Base-by-base conservation (phyloP, 2,888 invertebrate genomes). In the Eucera pruinosa region DNA sequence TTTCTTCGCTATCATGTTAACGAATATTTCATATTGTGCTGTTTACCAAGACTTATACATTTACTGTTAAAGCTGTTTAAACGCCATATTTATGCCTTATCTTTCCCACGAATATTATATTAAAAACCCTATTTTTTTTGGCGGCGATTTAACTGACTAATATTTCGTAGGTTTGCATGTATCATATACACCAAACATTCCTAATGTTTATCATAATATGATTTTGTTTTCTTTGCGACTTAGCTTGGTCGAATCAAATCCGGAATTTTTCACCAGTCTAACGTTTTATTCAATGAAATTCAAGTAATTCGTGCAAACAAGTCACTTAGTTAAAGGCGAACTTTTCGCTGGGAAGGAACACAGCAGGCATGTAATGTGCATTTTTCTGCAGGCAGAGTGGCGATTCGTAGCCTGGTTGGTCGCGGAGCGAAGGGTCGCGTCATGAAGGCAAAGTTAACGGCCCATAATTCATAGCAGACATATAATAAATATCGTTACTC, bases 401-500 rank as follows among this genome's bases (percentile, higher is more conserved):
- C 52, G 81, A 73, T 71, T 83, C 73, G 60, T 54, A 45, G 54
- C 54, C 62, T 60, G 64, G 61, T 55, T 33, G 64, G 41, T 69
- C 74, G 70, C 69, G 78, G 72, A 69, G 70, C 72, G 80, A 85
- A 80, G 85, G 83, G 80, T 75, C 73, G 62, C 85, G 82, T 85
- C 85, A 83, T 80, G 85, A 83, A 82, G 83, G 80, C 70, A 82
- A 85, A 84, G 84, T 88, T 88, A 87, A 88, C 87, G 84, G 87
- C 85, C 87, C 87, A 88, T 89, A 89, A 89, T 88, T 89, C 89
- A 89, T 89, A 83, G 82, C 82, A 78, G 86, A 83, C 84, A 75
- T 85, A 84, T 86, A 88, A 88, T 87, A 89, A 89, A 88, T 89
- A 89, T 89, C 80, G 85, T 83, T 83, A 79, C 80, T 78, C 76